Conservation (phyloP, 23 tunicate genomes). For the Halocynthia aurantium region DNA sequence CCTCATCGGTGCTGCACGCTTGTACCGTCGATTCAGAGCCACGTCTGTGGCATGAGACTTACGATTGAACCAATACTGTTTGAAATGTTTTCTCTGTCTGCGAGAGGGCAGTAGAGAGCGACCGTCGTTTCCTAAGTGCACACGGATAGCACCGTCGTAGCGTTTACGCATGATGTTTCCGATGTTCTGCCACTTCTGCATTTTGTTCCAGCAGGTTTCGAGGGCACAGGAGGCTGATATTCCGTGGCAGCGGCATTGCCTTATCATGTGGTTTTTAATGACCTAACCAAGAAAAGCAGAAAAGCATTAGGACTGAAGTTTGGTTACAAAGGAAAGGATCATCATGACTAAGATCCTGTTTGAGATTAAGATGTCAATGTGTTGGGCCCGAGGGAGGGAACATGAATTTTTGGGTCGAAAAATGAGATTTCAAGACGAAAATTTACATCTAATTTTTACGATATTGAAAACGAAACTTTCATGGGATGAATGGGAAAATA, state of each 20-base stretch:
- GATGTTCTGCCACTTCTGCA: constrained; percentile 43
- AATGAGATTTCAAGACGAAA: no score
- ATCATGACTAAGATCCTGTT: no score
- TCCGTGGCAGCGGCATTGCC: constrained; percentile 64
- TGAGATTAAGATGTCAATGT: no score
- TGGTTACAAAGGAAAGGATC: no score
- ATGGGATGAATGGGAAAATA: no score
- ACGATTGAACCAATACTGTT: background rate
- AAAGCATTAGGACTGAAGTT: background rate
- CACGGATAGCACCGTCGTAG: constrained; percentile 46
- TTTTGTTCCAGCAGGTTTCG: constrained; percentile 45
- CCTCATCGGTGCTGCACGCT: constrained; percentile 8
- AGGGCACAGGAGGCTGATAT: constrained; percentile 51
- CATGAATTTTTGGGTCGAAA: no score
- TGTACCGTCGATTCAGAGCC: background rate
- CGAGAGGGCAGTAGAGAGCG: constrained; percentile 18
- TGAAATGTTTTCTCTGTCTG: constrained; percentile 1
- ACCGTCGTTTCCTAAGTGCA: constrained; percentile 26
- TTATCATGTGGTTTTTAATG: constrained; percentile 27
- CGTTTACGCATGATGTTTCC: constrained; percentile 15
- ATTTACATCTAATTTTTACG: no score
- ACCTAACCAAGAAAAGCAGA: constrained; percentile 25
- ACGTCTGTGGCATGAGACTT: background rate
- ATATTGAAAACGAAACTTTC: no score
- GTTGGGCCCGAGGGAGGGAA: no score